Percentiles rank a stretch among this genome's conserved stretches.
Evolutionary conservation across 2,888 invertebrate genomes (phyloP).

Genomic region (Salpingus planirostris): DNA sequence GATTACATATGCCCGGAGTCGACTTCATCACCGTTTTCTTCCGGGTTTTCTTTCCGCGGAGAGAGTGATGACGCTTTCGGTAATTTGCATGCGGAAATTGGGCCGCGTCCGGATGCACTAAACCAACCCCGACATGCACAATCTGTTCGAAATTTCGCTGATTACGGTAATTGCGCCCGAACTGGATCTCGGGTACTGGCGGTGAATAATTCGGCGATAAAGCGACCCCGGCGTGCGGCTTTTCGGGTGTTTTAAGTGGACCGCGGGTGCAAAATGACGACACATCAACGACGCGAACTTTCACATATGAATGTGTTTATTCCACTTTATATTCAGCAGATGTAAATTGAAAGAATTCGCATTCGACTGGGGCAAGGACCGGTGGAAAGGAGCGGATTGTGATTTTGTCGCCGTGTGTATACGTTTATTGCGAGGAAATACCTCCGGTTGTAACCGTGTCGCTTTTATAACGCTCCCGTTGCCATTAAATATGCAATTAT

Average conservation of each 20-base stretch:
- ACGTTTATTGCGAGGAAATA: slow-evolving; percentile 8
- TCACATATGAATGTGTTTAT: slow-evolving; percentile 14
- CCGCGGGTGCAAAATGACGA: slow-evolving; percentile 11
- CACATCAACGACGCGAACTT: slow-evolving; percentile 7
- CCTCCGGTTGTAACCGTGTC: slow-evolving; percentile 9
- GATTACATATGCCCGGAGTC: slow-evolving; percentile 19
- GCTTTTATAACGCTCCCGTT: slow-evolving; percentile 10
- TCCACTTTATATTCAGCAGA: slow-evolving; percentile 16
- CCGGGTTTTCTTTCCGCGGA: too few relatives aligned
- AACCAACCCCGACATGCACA: neutral
- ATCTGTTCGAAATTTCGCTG: too few relatives aligned
- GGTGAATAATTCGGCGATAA: slow-evolving; percentile 5
- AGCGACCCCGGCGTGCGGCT: neutral
- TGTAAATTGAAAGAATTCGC: slow-evolving; percentile 16
- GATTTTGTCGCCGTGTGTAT: slow-evolving; percentile 8
- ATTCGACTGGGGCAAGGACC: slow-evolving; percentile 6
- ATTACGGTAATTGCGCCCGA: too few relatives aligned
- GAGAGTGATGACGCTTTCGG: slow-evolving; percentile 20
- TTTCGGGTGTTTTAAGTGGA: slow-evolving; percentile 8
- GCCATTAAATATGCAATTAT: slow-evolving; percentile 17
- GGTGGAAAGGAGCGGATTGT: slow-evolving; percentile 7
- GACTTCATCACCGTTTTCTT: slow-evolving; percentile 26
- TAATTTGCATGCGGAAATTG: slow-evolving; percentile 30
- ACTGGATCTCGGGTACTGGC: too few relatives aligned
- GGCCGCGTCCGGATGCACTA: slow-evolving; percentile 7